Evolutionary conservation across 2,888 invertebrate species (phyloP), one percentile per base, ranked within the genome.

Genomic region (Petrolisthes cinctipes): DNA sequence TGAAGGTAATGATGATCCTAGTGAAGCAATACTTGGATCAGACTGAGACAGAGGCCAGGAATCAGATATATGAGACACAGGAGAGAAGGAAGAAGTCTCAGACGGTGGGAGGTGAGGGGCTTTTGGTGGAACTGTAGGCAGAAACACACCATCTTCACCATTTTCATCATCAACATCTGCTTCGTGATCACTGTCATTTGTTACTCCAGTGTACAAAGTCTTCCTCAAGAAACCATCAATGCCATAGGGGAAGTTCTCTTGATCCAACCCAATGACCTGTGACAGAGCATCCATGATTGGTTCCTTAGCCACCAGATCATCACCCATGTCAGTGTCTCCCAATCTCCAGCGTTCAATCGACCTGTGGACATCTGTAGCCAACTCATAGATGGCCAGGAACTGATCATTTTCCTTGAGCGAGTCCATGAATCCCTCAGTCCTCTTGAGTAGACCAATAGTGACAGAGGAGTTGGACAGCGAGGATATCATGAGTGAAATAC

Each of bases 261-360:
- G 68, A 14, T 37, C 51, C 5, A 20, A 11, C 6, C 81, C 61
- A 17, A 87, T 71, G 17, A 84, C 37, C 51, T 79, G 23, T 9
- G 80, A 68, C 53, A 87, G 14, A 3, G 57, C 17, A 20, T 80
- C 61, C 11, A 17, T 37, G 20, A 76, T 66, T 4, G 79, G 56
- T 4, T 73, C 23, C 14, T 86, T 75, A 1, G 86, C 75, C 11
- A 54, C 4, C 4, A 71, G 5, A 9, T 20, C 4, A 17, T 56
- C 71, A 17, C 82, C 37, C 5, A 75, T n/a, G n/a, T 57, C n/a
- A 4, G 81, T 1, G 37, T 87, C 68, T 9, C 54, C 84, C 4
- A 81, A 73, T 6, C 82, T 78, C 88, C 88, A 88, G 5, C 23
- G 61, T 56, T 88, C 88, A 68, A 85, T 76, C 4, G 88, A 85